Base-by-base conservation (phyloP, 2,113 vertebrate species). In the Ammodytes dubius region DNA sequence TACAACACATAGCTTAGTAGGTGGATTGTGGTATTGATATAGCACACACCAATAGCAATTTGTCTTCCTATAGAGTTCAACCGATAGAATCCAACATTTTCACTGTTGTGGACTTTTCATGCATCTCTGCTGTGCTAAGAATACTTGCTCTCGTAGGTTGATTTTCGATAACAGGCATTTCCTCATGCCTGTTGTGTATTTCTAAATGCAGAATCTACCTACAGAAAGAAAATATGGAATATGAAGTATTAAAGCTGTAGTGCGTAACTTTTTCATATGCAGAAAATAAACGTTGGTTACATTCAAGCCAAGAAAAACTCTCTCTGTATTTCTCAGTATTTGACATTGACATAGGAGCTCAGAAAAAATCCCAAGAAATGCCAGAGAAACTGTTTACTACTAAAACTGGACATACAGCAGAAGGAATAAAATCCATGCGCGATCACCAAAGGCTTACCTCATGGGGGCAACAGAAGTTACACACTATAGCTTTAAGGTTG, bases 111-210 rank as follows among this genome's bases (percentile, higher is more conserved):
- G 58, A 74, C 40, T 84, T 13, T 66, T 73, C 40, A 50, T 67
- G 57, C 58, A 64, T 59, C 3, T 54, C 50, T 37, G 46, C 49
- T 19, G 19, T 66, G 43, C 54, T 74, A 67, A 19, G 65, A 86
- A 77, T 68, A 74, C 47, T 69, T 37, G 40, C 69, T 17, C 7
- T 58, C 56, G 3, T 35, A 35, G 54, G 53, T 27, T 39, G 42
- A 49, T 49, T 27, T 58, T 8, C 13, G 12, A 69, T 27, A 39
- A 27, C 47, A 60, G 66, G 35, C 17, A 70, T 54, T 68, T 70
- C 10, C 15, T 70, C 78, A 81, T 81, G 15, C 19, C 17, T 64
- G 50, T 76, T 60, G 60, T 27, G 54, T 59, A 19, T 19, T 9
- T 57, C 27, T 35, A 75, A 61, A 50, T 74, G 56, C 43, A 63